phyloP scores from a whole-genome alignment of 2,113 vertebrate genomes.

The Nerophis ophidion region DNA sequence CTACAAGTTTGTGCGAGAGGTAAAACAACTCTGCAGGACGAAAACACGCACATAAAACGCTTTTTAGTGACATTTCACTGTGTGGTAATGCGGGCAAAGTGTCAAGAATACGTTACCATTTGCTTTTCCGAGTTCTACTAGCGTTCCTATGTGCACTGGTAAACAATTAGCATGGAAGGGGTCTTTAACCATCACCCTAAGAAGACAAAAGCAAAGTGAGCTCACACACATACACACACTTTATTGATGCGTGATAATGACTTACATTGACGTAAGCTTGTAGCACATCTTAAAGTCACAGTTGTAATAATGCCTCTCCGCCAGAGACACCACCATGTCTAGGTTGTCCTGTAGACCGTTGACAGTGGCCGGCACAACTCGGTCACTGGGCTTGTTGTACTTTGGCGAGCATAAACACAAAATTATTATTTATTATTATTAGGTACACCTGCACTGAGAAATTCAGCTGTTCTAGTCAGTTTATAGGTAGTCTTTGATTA shows the following conservation, averaged over 20 bases:
- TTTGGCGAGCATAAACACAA: conserved; percentile 54
- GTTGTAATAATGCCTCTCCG: conserved; percentile 99
- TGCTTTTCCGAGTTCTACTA: conserved; percentile 96
- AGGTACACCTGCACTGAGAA: not conserved
- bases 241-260: not conserved
- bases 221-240: not conserved
- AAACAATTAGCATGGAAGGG: conserved; percentile 97
- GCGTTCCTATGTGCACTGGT: conserved; percentile 95
- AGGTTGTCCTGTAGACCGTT: conserved; percentile 93
- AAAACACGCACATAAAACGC: conserved; percentile 4
- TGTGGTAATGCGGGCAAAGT: not conserved
- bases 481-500: too few relatives aligned
- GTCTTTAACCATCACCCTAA: conserved; percentile 97
- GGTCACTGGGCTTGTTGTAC: conserved; percentile 98
- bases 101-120: conserved; percentile 75
- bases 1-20: conserved; percentile 97
- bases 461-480: too few relatives aligned
- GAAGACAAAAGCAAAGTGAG: not conserved
- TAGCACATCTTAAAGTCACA: conserved; percentile 99
- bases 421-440: too few relatives aligned
- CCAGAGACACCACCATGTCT: conserved; percentile 95
- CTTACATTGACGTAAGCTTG: conserved; percentile 91
- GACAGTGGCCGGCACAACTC: conserved; percentile 81
- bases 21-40: conserved; percentile 88
- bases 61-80: not conserved